A percentile compares a stretch with the other conserved stretches of the same genome.
These are phyloP conservation scores for Champsocephalus gunnari DNA, from an alignment of 2,797 vertebrate genomes.

Conservation along the genomic window DNA sequence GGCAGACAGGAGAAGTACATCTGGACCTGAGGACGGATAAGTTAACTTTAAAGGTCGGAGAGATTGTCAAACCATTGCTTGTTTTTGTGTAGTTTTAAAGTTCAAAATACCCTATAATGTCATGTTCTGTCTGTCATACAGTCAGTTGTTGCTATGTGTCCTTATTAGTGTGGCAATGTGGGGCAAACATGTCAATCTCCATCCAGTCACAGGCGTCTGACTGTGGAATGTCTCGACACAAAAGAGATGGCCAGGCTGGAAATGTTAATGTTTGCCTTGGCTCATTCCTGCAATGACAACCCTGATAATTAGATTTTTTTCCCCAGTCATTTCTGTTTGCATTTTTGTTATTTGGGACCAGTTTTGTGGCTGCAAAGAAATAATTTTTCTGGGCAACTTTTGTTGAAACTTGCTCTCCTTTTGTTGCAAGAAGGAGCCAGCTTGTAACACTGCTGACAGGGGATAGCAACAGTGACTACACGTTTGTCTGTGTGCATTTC, in stretches of 20 bases:
- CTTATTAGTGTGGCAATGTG: slow-evolving; percentile 36
- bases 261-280: slow-evolving; percentile 54
- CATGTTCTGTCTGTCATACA: not conserved
- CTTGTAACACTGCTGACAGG: not conserved
- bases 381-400: too few relatives aligned
- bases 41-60: not conserved
- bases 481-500: slow-evolving; percentile 7
- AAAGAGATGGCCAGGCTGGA: slow-evolving; percentile 21
- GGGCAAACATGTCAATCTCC: slow-evolving; percentile 60
- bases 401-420: too few relatives aligned
- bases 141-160: slow-evolving; percentile 28
- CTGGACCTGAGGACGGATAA: slow-evolving; percentile 87
- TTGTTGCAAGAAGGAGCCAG: too few relatives aligned
- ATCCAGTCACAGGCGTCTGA: slow-evolving; percentile 46
- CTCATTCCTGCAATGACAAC: slow-evolving; percentile 26
- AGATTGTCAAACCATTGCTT: not conserved
- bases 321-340: too few relatives aligned
- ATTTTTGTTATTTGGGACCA: too few relatives aligned
- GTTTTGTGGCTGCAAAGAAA: too few relatives aligned
- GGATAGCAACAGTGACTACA: slow-evolving; percentile 34
- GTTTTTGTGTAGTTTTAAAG: not conserved
- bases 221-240: slow-evolving; percentile 54
- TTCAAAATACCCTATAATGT: too few relatives aligned
- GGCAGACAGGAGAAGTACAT: slow-evolving; percentile 96
- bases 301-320: too few relatives aligned